A percentile compares a stretch with the other conserved stretches of the same genome.
phyloP scores from a whole-genome alignment of 2,888 invertebrate species.

The Lochmaea crataegi region DNA sequence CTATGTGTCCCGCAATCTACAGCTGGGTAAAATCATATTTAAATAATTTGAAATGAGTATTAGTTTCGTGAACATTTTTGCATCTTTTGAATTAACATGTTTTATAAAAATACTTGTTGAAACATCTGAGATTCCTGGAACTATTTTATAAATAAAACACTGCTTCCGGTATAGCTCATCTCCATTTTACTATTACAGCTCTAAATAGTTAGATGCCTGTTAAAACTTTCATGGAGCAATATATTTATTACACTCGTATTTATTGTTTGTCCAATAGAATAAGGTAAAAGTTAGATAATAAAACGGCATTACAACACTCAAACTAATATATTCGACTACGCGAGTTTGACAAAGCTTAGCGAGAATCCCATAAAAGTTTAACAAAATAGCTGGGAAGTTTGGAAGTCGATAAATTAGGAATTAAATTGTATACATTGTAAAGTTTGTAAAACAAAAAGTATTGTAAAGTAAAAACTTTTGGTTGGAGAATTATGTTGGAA shows the following conservation, averaged over 20 bases:
- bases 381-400: neutral
- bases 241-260: neutral
- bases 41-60: too few relatives aligned
- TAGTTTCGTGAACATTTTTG: too few relatives aligned
- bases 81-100: too few relatives aligned
- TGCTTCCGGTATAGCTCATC: neutral
- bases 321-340: neutral
- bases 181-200: neutral
- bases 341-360: neutral
- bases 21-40: too few relatives aligned
- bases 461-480: neutral
- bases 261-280: neutral
- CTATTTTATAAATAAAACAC: too few relatives aligned
- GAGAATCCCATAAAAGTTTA: neutral
- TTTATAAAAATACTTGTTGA: too few relatives aligned
- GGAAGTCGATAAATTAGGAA: neutral
- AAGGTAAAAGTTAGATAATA: neutral
- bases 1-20: too few relatives aligned
- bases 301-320: neutral
- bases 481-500: too few relatives aligned
- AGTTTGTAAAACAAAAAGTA: neutral
- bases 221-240: neutral
- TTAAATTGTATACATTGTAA: neutral
- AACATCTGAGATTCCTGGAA: too few relatives aligned
- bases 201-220: neutral